Conservation (phyloP, 2,113 vertebrate species). For the Sciurus niger region DNA sequence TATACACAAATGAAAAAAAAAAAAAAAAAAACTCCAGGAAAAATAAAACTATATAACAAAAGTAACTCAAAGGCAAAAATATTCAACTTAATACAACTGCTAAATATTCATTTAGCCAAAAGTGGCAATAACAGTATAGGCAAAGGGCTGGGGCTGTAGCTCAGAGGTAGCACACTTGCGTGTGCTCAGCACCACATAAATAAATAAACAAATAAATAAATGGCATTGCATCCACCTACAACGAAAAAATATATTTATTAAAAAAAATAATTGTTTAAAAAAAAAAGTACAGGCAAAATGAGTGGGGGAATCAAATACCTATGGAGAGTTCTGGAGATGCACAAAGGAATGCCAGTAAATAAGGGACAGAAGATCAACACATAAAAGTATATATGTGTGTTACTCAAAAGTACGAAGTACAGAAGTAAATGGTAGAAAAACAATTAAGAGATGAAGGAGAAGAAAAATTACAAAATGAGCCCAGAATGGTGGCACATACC, state of each 20-base stretch:
- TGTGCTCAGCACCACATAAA: no score
- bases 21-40: constrained; percentile 45
- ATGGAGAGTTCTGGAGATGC: not conserved
- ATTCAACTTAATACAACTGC: not conserved
- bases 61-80: not conserved
- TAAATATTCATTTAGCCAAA: constrained; percentile 41
- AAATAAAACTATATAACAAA: constrained; percentile 22
- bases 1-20: not conserved
- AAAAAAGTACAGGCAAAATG: not conserved
- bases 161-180: no score
- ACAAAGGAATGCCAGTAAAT: not conserved
- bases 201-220: no score
- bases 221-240: no score
- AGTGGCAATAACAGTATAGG: not conserved
- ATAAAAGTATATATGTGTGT: not conserved
- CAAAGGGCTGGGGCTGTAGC: not conserved
- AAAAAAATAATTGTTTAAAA: no score
- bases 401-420: not conserved
- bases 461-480: constrained; percentile 37
- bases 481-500: no score
- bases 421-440: not conserved
- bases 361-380: not conserved
- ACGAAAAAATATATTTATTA: no score
- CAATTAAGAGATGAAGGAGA: not conserved
- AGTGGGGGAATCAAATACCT: not conserved